A percentile compares a stretch with the other conserved stretches of the same genome.
Conservation (phyloP, 2,113 vertebrate species). For the Colossoma macropomum region DNA sequence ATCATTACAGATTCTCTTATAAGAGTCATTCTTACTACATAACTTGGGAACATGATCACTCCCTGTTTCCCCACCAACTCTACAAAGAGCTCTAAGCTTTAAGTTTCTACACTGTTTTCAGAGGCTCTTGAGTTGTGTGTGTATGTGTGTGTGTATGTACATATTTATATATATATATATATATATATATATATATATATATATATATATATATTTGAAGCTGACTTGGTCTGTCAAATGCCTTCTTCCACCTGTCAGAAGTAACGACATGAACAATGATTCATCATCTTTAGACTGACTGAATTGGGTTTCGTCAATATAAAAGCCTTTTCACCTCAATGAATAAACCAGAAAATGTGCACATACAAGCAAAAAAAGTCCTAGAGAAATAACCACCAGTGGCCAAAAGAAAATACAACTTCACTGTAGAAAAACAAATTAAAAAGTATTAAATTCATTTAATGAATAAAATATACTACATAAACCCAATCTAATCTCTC, state of each 20-base stretch:
- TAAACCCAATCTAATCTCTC: too few species aligned
- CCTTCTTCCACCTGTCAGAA: neutral
- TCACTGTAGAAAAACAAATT: too few species aligned
- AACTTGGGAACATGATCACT: neutral
- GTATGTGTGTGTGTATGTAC: neutral
- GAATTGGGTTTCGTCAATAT: neutral
- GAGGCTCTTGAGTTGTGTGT: neutral
- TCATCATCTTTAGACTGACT: constrained; percentile 8
- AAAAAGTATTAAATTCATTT: too few species aligned
- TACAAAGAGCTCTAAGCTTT: neutral
- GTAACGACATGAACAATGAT: neutral
- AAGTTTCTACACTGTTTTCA: neutral
- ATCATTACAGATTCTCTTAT: neutral
- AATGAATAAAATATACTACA: too few species aligned
- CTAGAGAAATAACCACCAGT: neutral
- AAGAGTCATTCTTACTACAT: neutral
- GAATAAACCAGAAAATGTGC: neutral
- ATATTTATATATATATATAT: too few species aligned
- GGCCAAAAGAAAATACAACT: too few species aligned
- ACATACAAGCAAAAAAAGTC: neutral
- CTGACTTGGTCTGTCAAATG: neutral
- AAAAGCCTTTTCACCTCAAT: neutral
- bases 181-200: too few species aligned
- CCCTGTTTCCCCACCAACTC: neutral
- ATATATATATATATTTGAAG: neutral